Evolutionary conservation across 2,113 vertebrate genomes (phyloP).

Genomic region (Paramormyrops kingsleyae): DNA sequence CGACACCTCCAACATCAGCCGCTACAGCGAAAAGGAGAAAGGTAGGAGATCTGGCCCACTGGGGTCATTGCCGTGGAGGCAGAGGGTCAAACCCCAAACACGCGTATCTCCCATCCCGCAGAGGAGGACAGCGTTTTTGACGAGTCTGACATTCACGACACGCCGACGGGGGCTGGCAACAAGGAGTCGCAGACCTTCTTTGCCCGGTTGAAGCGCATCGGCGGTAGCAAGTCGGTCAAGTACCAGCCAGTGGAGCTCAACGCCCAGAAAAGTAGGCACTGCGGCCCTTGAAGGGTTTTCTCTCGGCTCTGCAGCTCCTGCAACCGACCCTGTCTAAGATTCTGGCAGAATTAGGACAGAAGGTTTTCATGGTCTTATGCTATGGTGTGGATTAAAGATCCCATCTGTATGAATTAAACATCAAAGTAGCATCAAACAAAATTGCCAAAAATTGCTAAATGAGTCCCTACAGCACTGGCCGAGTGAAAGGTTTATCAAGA

Average conservation of each 20-base stretch:
- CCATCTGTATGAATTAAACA: not conserved
- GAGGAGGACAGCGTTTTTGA: conserved; percentile 99
- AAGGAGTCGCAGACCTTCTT: conserved; percentile 99
- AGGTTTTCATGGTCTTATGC: not conserved
- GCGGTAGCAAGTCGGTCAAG: conserved; percentile 97
- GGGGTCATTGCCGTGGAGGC: not conserved
- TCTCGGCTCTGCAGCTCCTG: not conserved
- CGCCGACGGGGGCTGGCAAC: conserved; percentile 88
- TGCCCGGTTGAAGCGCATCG: conserved; percentile 95
- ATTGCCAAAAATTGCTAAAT: not conserved
- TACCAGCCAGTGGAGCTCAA: conserved; percentile 97
- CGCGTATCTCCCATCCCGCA: conserved; percentile 49
- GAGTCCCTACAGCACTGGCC: not conserved
- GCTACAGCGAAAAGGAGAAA: conserved; percentile 98
- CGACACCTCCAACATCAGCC: conserved; percentile 95
- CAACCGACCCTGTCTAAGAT: not conserved
- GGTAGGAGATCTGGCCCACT: conserved; percentile 52
- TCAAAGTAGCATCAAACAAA: not conserved
- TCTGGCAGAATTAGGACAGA: not conserved
- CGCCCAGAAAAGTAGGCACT: conserved; percentile 90
- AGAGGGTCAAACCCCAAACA: not conserved
- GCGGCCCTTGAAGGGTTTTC: not conserved
- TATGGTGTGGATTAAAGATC: not conserved
- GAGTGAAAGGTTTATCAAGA: not conserved
- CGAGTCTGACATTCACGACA: conserved; percentile 98